Evolutionary conservation across 35 echinoderm and acorn worm species (phyloP).

Genomic region (Apostichopus japonicus): DNA sequence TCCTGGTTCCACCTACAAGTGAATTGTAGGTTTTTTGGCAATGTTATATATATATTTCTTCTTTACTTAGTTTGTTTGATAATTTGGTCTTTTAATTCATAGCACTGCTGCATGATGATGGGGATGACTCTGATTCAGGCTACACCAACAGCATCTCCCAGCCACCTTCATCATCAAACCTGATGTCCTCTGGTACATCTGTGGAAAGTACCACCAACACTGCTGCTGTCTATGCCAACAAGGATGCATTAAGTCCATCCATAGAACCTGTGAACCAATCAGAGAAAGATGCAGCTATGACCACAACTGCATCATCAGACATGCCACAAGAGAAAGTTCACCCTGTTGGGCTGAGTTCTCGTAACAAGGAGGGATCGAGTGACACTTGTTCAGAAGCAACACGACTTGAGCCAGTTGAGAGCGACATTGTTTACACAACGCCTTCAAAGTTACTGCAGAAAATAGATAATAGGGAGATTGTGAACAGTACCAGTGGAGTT

Average conservation of each 20-base stretch:
- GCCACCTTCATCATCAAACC: not conserved
- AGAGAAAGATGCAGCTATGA: not conserved
- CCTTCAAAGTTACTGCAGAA: conserved; percentile 39
- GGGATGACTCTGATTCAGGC: conserved; percentile 19
- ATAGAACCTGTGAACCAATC: no score
- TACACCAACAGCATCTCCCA: not conserved
- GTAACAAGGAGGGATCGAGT: not conserved
- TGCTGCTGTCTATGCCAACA: not conserved
- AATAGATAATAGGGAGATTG: conserved; percentile 3
- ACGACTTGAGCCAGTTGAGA: not conserved
- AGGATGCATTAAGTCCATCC: not conserved
- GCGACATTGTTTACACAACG: not conserved
- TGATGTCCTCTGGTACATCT: conserved; percentile 7
- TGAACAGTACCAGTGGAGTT: conserved; percentile 1
- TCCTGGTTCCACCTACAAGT: no score
- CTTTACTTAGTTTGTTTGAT: no score
- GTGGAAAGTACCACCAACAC: not conserved
- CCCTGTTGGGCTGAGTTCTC: no score
- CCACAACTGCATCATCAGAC: not conserved
- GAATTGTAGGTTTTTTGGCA: no score
- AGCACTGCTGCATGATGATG: not conserved
- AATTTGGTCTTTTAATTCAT: no score
- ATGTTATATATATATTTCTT: no score
- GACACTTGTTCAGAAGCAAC: not conserved
- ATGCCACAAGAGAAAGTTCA: not conserved